These are phyloP conservation scores for Mystacornis crossleyi DNA, from an alignment of 2,113 vertebrate species.

Conservation along the genomic window DNA sequence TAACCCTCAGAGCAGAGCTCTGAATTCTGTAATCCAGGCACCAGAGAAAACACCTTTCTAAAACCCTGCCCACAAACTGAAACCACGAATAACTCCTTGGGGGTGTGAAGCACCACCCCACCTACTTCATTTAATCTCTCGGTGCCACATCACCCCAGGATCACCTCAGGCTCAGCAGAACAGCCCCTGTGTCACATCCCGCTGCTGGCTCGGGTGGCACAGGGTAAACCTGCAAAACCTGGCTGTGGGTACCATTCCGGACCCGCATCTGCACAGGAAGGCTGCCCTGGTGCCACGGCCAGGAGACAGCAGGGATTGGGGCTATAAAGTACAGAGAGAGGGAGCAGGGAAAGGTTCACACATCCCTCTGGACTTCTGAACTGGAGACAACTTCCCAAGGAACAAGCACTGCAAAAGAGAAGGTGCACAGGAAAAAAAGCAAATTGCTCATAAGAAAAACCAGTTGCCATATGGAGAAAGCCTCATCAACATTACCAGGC, in stretches of 20 bases:
- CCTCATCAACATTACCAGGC: neutral
- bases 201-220: neutral
- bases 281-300: neutral
- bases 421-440: neutral
- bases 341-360: neutral
- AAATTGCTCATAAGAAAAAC: neutral
- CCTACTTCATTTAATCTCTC: neutral
- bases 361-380: neutral
- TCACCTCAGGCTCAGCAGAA: neutral
- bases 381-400: neutral
- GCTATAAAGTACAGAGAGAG: neutral
- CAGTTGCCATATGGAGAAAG: neutral
- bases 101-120: neutral
- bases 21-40: neutral
- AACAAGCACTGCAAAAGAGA: neutral
- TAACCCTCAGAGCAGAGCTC: neutral
- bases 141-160: neutral
- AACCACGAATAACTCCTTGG: neutral
- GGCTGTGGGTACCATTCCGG: neutral
- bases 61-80: neutral
- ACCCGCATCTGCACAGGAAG: neutral
- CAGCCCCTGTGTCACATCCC: neutral
- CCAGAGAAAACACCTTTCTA: neutral
- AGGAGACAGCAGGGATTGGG: neutral
- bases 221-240: neutral